Percentiles rank a stretch among this genome's conserved stretches.
Conservation (phyloP, 2,888 invertebrate genomes). For the Sesamia inferens region DNA sequence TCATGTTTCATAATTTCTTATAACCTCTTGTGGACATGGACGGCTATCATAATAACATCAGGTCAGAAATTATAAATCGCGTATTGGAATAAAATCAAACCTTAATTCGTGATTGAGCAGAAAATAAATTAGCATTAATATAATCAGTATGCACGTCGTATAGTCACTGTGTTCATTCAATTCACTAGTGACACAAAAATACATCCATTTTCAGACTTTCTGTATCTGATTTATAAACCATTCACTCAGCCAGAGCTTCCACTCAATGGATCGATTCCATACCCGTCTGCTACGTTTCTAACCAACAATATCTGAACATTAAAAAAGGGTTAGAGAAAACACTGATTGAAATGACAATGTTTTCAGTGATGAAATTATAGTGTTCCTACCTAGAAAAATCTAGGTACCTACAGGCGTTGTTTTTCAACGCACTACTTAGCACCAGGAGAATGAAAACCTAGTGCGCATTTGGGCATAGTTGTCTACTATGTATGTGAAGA, state of each 20-base stretch:
- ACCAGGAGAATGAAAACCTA: no score
- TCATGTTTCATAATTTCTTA: not conserved
- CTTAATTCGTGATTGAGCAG: not conserved
- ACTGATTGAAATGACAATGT: slow-evolving; percentile 3
- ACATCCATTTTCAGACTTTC: not conserved
- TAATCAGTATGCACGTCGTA: not conserved
- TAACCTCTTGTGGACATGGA: not conserved
- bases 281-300: not conserved
- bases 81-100: not conserved
- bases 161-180: not conserved
- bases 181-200: not conserved
- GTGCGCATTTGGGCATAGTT: no score
- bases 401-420: not conserved
- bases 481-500: no score
- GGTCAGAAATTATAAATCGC: not conserved
- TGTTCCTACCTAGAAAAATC: not conserved
- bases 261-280: slow-evolving; percentile 27
- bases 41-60: not conserved
- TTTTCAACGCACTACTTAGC: not conserved
- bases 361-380: no score
- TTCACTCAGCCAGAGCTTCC: not conserved
- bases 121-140: not conserved
- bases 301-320: slow-evolving; percentile 30
- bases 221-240: not conserved
- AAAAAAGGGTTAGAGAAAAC: slow-evolving; percentile 21